Evolutionary conservation across 2,888 invertebrate genomes (phyloP), one percentile per base, ranked within the genome.

Genomic region (Lasioglossum leucozonium): DNA sequence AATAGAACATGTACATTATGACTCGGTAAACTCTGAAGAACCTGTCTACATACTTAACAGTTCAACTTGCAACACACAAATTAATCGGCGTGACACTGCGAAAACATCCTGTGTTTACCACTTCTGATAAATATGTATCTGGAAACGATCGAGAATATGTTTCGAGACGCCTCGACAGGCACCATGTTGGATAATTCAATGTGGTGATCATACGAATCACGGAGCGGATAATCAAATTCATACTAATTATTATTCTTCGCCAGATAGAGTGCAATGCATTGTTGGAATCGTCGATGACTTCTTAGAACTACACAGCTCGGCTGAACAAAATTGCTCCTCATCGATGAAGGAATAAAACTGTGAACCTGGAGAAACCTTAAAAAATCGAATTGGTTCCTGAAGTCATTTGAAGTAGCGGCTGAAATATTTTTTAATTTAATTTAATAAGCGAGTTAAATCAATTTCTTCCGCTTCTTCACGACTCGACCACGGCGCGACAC

Each of bases 141-240:
- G 44, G 22, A 69, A 18, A 34, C 71, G 47, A 37, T 40, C 44
- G 26, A 37, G 51, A 16, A 34, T 42, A 51, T 47, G 42, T 78
- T 42, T 1, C 11, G 40, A 81, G 44, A 65, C 10, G 40, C 8
- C 47, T 42, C 6, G 13, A 30, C 30, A 22, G 40, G 51, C 72
- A 51, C 81, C 65, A 72, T 26, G 22, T n/a, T 62, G 47, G 2
- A 47, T 69, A 58, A 73, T 72, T 42, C 58, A 42, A 16, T n/a
- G 30, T 42, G 18, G 4, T n/a, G 55, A n/a, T 11, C 11, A 34
- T 34, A 72, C 37, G 44, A 18, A 26, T 47, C 30, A 3, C 26
- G 51, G 30, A 42, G n/a, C 18, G 22, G n/a, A 16, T 74, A 80
- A 82, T 80, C 37, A 80, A 44, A 30, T 62, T 42, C 42, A 22